Evolutionary conservation across 2,797 vertebrate species (phyloP), one percentile per base, ranked within the genome.

Genomic region (Gymnothorax reevesii): DNA sequence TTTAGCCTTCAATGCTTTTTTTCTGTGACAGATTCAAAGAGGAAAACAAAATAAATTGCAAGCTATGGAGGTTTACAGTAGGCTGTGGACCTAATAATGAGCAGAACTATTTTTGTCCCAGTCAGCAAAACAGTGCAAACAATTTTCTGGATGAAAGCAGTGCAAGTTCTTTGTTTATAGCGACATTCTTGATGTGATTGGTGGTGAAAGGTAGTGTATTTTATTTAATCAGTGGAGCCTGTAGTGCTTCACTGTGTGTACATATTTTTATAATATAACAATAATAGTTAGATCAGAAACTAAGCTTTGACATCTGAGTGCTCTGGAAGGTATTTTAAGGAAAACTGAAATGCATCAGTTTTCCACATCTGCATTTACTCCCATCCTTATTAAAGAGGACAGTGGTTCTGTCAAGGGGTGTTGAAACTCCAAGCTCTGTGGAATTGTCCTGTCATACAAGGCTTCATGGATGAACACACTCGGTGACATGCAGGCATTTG

Each of bases 221-320:
- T 22, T 66, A 66, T n/a, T 66, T 66, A 66, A 66, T 66, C 7
- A 77, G 7, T 7, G n/a, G 55, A 10, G 42, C 27, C 27, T 42
- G 49, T 77, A 77, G 15, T 49, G 25, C 25, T 10, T 71, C 27
- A 7, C 17, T 71, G 69, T 12, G 1, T 42, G 17, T 17, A 49
- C 73, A 1, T 77, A 77, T 77, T 15, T 7, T 49, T 42, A 10
- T 73, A 73, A 3, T 22, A 55, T 27, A 13, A 33, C 8, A 15
- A 79, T 86, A 83, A 27, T 49, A 33, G 57, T 22, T n/a, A 54
- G 86, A 82, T 86, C 54, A 85, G 85, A 66, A 57, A 83, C 71
- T 25, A 87, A 66, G 83, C 85, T 49, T 20, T 80, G 20, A n/a
- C 49, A 20, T 80, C 73, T 54, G 52, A 4, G 20, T 55, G 7